Conservation (phyloP, 2,888 invertebrate species). For the Lottia gigantea region DNA sequence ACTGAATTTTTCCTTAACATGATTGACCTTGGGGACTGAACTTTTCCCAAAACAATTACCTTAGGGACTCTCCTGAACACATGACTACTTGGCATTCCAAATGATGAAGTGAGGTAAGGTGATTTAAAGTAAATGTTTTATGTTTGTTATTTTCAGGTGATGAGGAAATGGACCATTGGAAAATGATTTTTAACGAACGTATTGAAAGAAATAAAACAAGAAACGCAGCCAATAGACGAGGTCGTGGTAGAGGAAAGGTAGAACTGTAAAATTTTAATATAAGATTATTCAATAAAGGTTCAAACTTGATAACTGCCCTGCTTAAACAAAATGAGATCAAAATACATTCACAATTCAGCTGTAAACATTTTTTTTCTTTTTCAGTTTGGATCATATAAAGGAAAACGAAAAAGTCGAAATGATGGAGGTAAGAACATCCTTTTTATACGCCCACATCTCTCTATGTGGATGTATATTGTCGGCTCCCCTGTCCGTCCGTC, state of each 20-base stretch:
- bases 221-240: neutral
- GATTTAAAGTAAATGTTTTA: neutral
- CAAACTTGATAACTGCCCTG: neutral
- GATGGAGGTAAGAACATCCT: neutral
- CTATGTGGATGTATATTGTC: too few relatives aligned
- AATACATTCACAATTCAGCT: neutral
- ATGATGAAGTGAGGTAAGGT: too few relatives aligned
- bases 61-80: too few relatives aligned
- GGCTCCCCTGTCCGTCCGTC: too few relatives aligned
- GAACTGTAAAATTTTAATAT: neutral
- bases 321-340: neutral
- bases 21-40: too few relatives aligned
- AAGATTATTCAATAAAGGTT: neutral
- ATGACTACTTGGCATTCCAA: too few relatives aligned
- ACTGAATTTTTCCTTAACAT: too few relatives aligned
- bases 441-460: too few relatives aligned
- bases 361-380: neutral
- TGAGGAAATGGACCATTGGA: constrained; percentile 74
- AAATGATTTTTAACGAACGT: constrained; percentile 49
- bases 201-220: constrained; percentile 32
- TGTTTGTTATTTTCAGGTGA: constrained; percentile 71
- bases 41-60: too few relatives aligned
- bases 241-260: neutral
- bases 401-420: neutral
- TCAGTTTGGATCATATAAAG: constrained; percentile 1